Evolutionary conservation across 2,797 vertebrate species (phyloP), one percentile per base, ranked within the genome.

Genomic region (Anisognathus igniventris): DNA sequence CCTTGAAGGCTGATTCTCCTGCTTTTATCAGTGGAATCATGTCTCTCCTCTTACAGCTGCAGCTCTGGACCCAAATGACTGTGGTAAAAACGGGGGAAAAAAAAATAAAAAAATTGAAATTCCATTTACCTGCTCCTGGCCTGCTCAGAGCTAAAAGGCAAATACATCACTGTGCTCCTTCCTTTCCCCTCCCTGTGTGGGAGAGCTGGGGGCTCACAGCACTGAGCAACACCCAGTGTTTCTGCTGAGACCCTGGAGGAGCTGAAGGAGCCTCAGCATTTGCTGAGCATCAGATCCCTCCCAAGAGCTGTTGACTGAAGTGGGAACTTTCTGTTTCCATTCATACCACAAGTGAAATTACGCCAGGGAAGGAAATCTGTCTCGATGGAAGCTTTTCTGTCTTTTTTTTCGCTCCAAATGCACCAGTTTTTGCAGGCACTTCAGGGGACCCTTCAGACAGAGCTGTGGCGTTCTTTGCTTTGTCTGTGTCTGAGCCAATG

Each of bases 261-360:
- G 53, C 33, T 77, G 78, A 86, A 84, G 88, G 61, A 61, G 51
- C 48, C 57, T 90, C 76, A 35, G 84, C 40, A 33, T 84, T 89
- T 90, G 24, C 72, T 83, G 68, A 91, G 87, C 60, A 54, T 45
- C 86, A 79, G 64, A 35, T 28, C 40, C n/a, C 47, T 83, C 65
- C 45, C 54, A 83, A 50, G 86, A 72, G 92, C 68, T 95, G 84
- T 82, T 76, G 54, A 53, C 61, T 91, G 86, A 94, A 94, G 81
- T 91, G 81, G 84, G 72, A 94, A 86, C 78, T 94, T 56, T 57
- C 67, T 85, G 42, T 68, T 95, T 94, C 81, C 62, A 68, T 65
- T 89, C 50, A 23, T 44, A 61, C 14, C 56, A 31, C 58, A 74
- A 93, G 75, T 48, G 68, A 74, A 91, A 80, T 65, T 85, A 65